Evolutionary conservation across 2,113 vertebrate genomes (phyloP), one percentile per base, ranked within the genome.

Genomic region (Ivindomyrus marchei): DNA sequence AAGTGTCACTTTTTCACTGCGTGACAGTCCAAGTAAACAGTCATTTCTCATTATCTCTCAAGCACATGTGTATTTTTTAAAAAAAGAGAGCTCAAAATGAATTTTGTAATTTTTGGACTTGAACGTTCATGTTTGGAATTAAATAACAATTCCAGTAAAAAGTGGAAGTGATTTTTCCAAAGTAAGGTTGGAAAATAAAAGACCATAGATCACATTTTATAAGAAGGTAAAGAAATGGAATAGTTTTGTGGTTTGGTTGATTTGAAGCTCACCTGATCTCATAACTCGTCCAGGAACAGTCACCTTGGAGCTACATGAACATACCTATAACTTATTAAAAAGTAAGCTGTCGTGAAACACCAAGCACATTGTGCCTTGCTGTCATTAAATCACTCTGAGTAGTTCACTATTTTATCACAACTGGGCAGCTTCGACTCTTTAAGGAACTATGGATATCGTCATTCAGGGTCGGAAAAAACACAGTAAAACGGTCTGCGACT

Each of bases 401-500:
- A 46, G 42, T 9, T 85, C 83, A 47, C 83, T 85, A 58, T 88
- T 88, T 74, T 70, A 88, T 80, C 70, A 89, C n/a, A 27, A 17
- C 66, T 36, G 31, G 47, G n/a, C 31, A 21, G 88, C 88, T 53
- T 39, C 70, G 21, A 49, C 50, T 52, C 49, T 66, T 52, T 13
- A 58, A 77, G 46, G 36, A 53, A 52, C 13, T 27, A 19, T 56
- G 46, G 52, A 15, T 85, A 39, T 21, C 49, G 47, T 24, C 88
- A 89, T 31, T 36, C 52, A 52, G 70, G 74, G 36, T 36, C 4
- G 1, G 47, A 11, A 10, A 89, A 74, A 89, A 42, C 50, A 53
- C 27, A 53, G 70, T 47, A 80, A 89, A 89, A 52, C 31, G 17
- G 27, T 84, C 36, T 13, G 39, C 21, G 10, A 77, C 74, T 45